Evolutionary conservation across 2,888 invertebrate genomes (phyloP), one percentile per base, ranked within the genome.

Genomic region (Vanessa cardui): DNA sequence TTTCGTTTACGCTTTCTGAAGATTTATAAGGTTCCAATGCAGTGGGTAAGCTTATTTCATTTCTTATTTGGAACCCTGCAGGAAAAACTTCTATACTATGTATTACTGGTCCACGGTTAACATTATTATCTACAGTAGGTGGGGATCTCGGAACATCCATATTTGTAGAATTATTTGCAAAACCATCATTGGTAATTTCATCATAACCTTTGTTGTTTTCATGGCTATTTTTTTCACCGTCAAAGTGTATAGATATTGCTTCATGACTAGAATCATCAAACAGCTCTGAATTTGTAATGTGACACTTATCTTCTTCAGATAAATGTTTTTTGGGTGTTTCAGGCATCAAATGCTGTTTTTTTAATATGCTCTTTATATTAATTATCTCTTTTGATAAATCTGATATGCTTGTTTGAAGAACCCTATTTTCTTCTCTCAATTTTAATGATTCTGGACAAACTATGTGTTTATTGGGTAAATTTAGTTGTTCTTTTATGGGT

Each of bases 351-450:
- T 62, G 44, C 20, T 68, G 63, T 56, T 66, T 76, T 61, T 71
- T 74, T 21, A 82, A 66, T 47, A 80, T 68, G 64, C 47, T 68
- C 73, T 80, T 81, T 62, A 83, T 79, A 49, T 70, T 72, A 47
- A 71, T 56, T 20, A 83, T 67, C 56, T 81, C 78, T 66, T 80
- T 80, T 39, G 66, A 74, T 33, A 83, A 69, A 62, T 76, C 72
- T 20, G 65, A 69, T 45, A 82, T 66, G 59, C 70, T 76, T 33
- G 68, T 68, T 54, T 77, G 72, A 62, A 85, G 69, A 49, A 71
- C 63, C 69, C 77, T 77, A 67, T 78, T 77, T 65, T 82, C 79
- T 73, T 81, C 75, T 46, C 73, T 72, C 44, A 80, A 66, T 74
- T 75, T 76, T 39, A 75, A 75, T 52, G 78, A 79, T 39, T 81